phyloP scores from a whole-genome alignment of 2,888 invertebrate genomes.

The Amiota mariae region DNA sequence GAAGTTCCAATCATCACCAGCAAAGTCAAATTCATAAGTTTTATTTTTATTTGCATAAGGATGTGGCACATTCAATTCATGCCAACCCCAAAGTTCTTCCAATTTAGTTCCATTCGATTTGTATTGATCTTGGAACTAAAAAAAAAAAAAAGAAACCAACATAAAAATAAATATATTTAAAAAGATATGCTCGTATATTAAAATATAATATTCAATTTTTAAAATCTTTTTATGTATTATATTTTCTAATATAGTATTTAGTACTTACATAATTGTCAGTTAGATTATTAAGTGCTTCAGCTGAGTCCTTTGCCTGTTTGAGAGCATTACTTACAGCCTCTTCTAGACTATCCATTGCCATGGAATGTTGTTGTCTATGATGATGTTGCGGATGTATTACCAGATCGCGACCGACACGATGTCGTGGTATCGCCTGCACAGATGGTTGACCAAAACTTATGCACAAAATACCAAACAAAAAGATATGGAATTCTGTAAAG shows the following conservation, averaged over 20 bases:
- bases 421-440: not conserved
- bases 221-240: no score
- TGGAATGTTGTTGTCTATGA: not conserved
- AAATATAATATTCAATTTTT: no score
- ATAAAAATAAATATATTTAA: no score
- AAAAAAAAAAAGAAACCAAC: not conserved
- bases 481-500: no score
- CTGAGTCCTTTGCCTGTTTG: not conserved
- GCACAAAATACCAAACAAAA: no score
- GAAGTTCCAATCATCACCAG: not conserved
- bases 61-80: not conserved
- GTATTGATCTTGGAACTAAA: not conserved
- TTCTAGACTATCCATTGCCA: not conserved
- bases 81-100: not conserved
- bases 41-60: not conserved
- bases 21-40: not conserved
- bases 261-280: conserved; percentile 17
- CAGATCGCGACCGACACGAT: not conserved
- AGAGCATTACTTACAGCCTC: not conserved
- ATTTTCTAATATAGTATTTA: not conserved
- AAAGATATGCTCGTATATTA: no score
- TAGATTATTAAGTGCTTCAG: not conserved
- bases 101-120: not conserved
- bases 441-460: no score
- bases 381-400: not conserved